A percentile compares a stretch with the other conserved stretches of the same genome.
These are phyloP conservation scores for Peromyscus aztecus DNA, from an alignment of 2,797 vertebrate species.

Conservation along the genomic window DNA sequence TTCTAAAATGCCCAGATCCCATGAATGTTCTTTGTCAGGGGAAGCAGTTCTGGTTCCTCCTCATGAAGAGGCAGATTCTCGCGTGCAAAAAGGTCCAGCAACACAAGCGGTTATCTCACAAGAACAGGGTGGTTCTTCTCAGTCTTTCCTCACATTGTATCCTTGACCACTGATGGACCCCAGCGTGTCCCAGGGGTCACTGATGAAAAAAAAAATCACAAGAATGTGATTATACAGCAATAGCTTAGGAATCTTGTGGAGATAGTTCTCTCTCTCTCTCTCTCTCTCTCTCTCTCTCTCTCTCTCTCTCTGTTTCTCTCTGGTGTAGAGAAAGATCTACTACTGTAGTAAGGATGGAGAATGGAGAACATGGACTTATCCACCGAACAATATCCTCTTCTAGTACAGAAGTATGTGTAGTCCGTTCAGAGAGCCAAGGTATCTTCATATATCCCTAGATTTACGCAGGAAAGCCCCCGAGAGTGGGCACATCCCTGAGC, in stretches of 20 bases:
- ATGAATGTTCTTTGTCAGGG: background rate
- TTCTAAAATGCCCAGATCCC: background rate
- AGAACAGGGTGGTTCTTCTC: background rate
- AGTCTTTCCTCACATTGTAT: background rate
- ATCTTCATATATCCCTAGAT: background rate
- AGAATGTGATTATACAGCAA: background rate
- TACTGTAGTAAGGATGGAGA: background rate
- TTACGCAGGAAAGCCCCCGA: background rate
- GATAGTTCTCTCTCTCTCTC: background rate
- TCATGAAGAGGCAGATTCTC: background rate
- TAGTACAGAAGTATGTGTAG: background rate
- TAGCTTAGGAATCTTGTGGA: background rate
- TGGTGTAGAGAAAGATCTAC: background rate
- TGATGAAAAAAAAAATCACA: background rate
- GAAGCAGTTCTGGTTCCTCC: background rate
- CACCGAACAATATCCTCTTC: background rate
- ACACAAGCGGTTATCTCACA: background rate
- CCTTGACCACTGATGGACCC: background rate
- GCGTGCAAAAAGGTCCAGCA: background rate
- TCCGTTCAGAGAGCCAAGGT: too few relatives aligned
- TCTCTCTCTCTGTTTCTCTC: background rate
- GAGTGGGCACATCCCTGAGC: background rate
- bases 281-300: background rate
- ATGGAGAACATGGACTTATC: background rate
- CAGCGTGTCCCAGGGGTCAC: background rate